Evolutionary conservation across 2,888 invertebrate species (phyloP).

Genomic region (Latrodectus elegans): DNA sequence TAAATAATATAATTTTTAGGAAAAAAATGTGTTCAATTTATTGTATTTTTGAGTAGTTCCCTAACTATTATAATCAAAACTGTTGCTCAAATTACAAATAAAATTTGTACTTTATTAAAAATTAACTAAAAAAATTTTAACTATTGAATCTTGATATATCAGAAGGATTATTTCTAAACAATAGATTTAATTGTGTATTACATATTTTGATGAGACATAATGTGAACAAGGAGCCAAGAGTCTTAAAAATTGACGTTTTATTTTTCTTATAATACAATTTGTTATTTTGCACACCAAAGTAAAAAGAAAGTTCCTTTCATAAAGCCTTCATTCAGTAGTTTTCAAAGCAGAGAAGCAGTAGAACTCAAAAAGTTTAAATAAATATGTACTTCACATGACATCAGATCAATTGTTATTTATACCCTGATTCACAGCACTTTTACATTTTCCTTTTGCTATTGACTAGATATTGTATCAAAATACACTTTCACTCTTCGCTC

Average conservation of each 20-base stretch:
- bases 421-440: neutral
- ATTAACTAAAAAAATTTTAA: too few relatives aligned
- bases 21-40: too few relatives aligned
- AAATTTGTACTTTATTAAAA: too few relatives aligned
- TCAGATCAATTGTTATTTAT: neutral
- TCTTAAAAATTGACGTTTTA: slow-evolving; percentile 59
- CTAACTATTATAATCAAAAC: too few relatives aligned
- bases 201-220: neutral
- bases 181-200: neutral
- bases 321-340: slow-evolving; percentile 20
- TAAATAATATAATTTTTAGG: too few relatives aligned
- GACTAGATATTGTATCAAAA: slow-evolving; percentile 62
- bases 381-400: slow-evolving; percentile 18
- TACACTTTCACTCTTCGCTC: slow-evolving; percentile 14
- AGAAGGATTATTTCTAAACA: neutral
- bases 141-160: neutral
- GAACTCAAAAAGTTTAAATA: neutral
- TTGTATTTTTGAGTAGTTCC: too few relatives aligned
- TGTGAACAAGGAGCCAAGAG: neutral
- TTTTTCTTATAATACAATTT: slow-evolving; percentile 51
- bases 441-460: slow-evolving; percentile 9
- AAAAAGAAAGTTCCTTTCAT: slow-evolving; percentile 38
- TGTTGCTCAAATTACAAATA: too few relatives aligned
- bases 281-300: slow-evolving; percentile 29
- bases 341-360: slow-evolving; percentile 28